Evolutionary conservation across 2,888 invertebrate species (phyloP), one percentile per base, ranked within the genome.

Genomic region (Acleris holmiana): DNA sequence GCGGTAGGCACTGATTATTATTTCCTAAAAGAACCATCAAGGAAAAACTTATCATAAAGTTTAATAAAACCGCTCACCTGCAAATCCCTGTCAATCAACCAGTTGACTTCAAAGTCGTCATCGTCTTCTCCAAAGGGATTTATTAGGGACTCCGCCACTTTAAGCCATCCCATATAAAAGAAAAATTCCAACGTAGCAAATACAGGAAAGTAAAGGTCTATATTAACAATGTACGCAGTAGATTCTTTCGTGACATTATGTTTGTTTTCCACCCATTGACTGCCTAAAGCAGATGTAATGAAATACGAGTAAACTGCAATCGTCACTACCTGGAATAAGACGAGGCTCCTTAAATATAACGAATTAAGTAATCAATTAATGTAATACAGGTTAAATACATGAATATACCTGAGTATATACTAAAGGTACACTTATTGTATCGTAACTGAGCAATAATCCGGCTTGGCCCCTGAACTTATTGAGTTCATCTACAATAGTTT

Each of bases 91-190:
- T 98, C 98, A 59, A 98, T 96, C 89, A 98, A 95, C 98, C 98
- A 98, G 82, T 98, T 98, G 8, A 96, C 96, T 93, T 98, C 97
- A 78, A 98, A 98, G 76, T 98, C 98, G 77, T 98, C 98, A 78
- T 98, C 98, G 75, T 98, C 97, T 80, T 97, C 97, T 1, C 98
- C 98, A 76, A 98, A 98, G 0, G 98, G 98, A 88, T 98, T 98
- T 69, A 98, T 97, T 61, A 98, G 88, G 0, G 97, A 95, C 87
- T 98, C 98, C 21, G 98, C 98, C 76, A 98, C 98, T 91, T 98
- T 98, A 44, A 98, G 88, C 98, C 98, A 98, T 15, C 98, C 98
- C 95, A 97, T 96, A 78, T 96, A 96, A 89, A 96, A 96, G 84
- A 96, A 96, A 83, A 97, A 97, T 84, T 98, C 97, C 67, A 98